Conservation (phyloP, 2,888 invertebrate species). For the Scaptomyza caliginosa region DNA sequence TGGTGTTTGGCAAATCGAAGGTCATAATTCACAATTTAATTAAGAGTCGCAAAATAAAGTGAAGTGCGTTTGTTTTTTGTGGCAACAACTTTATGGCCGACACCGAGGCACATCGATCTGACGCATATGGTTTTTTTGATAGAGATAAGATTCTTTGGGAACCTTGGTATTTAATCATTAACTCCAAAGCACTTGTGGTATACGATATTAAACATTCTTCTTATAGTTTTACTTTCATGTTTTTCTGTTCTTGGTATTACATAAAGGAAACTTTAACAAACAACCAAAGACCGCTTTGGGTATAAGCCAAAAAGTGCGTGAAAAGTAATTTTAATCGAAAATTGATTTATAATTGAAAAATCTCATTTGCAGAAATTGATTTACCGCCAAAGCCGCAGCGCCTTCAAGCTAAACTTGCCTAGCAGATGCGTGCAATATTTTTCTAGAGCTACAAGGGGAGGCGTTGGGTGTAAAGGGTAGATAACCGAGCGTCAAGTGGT, state of each 20-base stretch:
- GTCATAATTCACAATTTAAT: slow-evolving; percentile 81
- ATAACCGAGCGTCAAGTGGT: slow-evolving; percentile 74
- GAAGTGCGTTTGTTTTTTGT: slow-evolving; percentile 35
- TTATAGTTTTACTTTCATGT: slow-evolving; percentile 8
- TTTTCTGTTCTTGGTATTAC: slow-evolving; percentile 1
- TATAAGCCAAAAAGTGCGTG: slow-evolving; percentile 75
- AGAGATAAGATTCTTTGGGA: too few relatives aligned
- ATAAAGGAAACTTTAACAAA: slow-evolving; percentile 31
- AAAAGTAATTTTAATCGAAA: slow-evolving; percentile 84
- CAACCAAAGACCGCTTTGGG: slow-evolving; percentile 13
- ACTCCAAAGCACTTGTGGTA: slow-evolving; percentile 1
- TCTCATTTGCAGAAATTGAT: slow-evolving; percentile 83
- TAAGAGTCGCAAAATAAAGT: slow-evolving; percentile 69
- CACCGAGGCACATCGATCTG: slow-evolving; percentile 15
- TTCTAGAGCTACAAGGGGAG: slow-evolving; percentile 29
- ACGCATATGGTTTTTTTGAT: slow-evolving; percentile 40
- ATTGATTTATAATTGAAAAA: slow-evolving; percentile 85
- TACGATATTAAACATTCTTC: slow-evolving; percentile 10
- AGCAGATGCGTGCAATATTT: slow-evolving; percentile 75
- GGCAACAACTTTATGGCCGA: slow-evolving; percentile 38
- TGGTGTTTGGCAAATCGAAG: slow-evolving; percentile 71
- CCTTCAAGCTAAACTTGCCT: slow-evolving; percentile 41
- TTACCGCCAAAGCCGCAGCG: slow-evolving; percentile 80
- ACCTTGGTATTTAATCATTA: background rate
- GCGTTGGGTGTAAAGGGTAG: slow-evolving; percentile 21